phyloP scores from a whole-genome alignment of 2,113 vertebrate genomes.

The Dipodomys merriami region DNA sequence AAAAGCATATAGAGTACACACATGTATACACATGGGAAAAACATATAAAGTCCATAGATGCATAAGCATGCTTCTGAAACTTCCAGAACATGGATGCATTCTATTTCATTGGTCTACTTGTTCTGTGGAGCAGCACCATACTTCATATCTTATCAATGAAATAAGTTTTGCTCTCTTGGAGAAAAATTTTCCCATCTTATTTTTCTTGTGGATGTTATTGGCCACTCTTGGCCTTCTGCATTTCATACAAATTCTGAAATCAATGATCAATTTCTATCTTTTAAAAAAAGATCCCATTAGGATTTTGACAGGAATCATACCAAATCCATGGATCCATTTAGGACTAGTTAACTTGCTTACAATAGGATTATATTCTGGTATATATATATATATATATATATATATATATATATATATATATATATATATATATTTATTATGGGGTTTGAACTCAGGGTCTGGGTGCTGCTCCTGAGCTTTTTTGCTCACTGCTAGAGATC shows the following conservation, averaged over 20 bases:
- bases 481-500: too few species aligned
- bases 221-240: neutral
- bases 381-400: too few species aligned
- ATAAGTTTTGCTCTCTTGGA: neutral
- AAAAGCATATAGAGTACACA: neutral
- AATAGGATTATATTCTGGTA: conserved; percentile 22
- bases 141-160: neutral
- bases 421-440: too few species aligned
- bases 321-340: neutral
- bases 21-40: too few species aligned
- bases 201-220: conserved; percentile 3
- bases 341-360: neutral
- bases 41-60: too few species aligned
- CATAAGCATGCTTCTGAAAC: neutral
- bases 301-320: conserved; percentile 3
- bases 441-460: too few species aligned
- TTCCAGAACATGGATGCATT: neutral
- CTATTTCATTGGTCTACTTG: neutral
- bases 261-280: neutral
- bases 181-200: neutral
- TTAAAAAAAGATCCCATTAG: neutral
- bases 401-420: too few species aligned
- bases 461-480: too few species aligned
- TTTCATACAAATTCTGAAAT: conserved; percentile 38
- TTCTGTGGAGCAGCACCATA: neutral